Evolutionary conservation across 1,140 invertebrate genomes (phyloP).

Genomic region (Halyomorpha halys): DNA sequence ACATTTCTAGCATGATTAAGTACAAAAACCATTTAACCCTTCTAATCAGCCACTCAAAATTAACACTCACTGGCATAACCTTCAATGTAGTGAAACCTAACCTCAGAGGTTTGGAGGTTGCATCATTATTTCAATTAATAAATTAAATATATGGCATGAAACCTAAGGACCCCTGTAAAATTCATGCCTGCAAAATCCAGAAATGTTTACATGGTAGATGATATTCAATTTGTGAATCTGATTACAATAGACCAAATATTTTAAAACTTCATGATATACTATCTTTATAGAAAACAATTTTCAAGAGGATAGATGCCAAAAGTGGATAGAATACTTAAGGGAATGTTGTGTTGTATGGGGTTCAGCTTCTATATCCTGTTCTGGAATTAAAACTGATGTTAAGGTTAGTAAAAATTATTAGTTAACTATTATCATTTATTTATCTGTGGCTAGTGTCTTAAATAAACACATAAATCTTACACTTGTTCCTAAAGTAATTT

Average conservation of each 20-base stretch:
- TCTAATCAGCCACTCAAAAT: too few relatives aligned
- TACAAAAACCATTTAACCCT: too few relatives aligned
- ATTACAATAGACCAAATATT: neutral
- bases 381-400: slow-evolving; percentile 48
- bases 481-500: too few relatives aligned
- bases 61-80: too few relatives aligned
- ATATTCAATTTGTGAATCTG: slow-evolving; percentile 9
- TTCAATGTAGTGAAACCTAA: too few relatives aligned
- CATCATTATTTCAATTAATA: too few relatives aligned
- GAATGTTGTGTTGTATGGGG: slow-evolving; percentile 54
- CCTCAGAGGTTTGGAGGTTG: too few relatives aligned
- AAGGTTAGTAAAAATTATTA: slow-evolving; percentile 4
- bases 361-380: slow-evolving; percentile 47
- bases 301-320: slow-evolving; percentile 49
- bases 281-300: slow-evolving; percentile 49
- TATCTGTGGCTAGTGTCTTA: too few relatives aligned
- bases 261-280: slow-evolving; percentile 10
- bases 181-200: slow-evolving; percentile 62
- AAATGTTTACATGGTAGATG: slow-evolving; percentile 59
- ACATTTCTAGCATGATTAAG: too few relatives aligned
- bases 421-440: too few relatives aligned
- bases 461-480: too few relatives aligned
- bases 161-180: slow-evolving; percentile 59
- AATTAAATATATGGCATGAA: slow-evolving; percentile 15
- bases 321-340: slow-evolving; percentile 49